These are phyloP conservation scores for Suillia variegata DNA, from an alignment of 2,888 invertebrate genomes.

Conservation along the genomic window DNA sequence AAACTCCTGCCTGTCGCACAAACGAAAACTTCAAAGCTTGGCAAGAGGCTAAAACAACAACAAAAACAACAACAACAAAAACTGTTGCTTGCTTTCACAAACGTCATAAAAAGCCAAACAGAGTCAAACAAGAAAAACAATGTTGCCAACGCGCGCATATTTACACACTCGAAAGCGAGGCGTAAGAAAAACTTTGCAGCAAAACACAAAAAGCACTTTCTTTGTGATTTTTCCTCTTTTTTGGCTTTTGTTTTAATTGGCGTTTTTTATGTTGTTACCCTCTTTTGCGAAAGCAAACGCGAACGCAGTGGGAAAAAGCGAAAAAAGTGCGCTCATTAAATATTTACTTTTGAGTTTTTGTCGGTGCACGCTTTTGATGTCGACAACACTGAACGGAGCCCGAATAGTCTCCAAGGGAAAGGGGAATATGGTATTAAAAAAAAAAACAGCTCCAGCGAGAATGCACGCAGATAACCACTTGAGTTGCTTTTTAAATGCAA, in stretches of 20 bases:
- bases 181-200: slow-evolving; percentile 17
- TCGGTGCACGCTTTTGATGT: slow-evolving; percentile 53
- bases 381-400: slow-evolving; percentile 27
- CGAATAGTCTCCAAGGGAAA: not conserved
- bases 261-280: slow-evolving; percentile 30
- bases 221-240: slow-evolving; percentile 21
- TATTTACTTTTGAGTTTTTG: slow-evolving; percentile 49
- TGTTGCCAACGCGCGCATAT: slow-evolving; percentile 42
- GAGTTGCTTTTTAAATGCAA: slow-evolving; percentile 49
- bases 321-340: slow-evolving; percentile 42
- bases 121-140: slow-evolving; percentile 34
- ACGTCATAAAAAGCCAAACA: not conserved
- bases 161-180: slow-evolving; percentile 41
- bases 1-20: too few relatives aligned
- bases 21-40: not conserved
- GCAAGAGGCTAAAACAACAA: too few relatives aligned
- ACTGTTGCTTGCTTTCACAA: not conserved
- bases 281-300: slow-evolving; percentile 24
- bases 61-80: too few relatives aligned
- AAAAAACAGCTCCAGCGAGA: slow-evolving; percentile 20
- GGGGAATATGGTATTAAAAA: not conserved
- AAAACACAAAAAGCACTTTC: not conserved
- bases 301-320: not conserved
- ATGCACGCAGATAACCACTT: slow-evolving; percentile 47
- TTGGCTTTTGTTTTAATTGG: slow-evolving; percentile 54